phyloP scores from a whole-genome alignment of 2,797 vertebrate species.

The Xiphophorus birchmanni region DNA sequence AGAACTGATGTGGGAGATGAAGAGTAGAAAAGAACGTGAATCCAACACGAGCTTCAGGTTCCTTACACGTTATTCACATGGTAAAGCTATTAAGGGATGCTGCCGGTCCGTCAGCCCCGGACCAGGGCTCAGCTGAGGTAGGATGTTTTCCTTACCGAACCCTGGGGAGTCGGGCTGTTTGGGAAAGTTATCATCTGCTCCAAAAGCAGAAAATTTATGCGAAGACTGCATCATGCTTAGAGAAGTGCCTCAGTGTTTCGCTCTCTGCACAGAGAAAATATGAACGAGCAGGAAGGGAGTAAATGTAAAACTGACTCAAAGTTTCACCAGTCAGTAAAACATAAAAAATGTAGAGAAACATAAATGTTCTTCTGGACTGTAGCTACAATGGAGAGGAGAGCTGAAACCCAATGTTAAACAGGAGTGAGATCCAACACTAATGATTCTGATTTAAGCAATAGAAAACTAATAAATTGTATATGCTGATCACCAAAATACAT shows the following conservation, averaged over 20 bases:
- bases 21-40: conserved; percentile 24
- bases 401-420: neutral
- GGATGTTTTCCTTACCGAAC: conserved; percentile 35
- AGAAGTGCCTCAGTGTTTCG: conserved; percentile 11
- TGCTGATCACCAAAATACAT: neutral
- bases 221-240: conserved; percentile 3
- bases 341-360: neutral
- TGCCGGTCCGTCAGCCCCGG: conserved; percentile 31
- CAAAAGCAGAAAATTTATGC: conserved; percentile 7
- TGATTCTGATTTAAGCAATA: neutral
- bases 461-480: neutral
- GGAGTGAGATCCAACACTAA: neutral
- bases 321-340: neutral
- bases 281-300: neutral
- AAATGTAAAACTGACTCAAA: neutral
- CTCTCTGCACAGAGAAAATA: neutral
- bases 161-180: conserved; percentile 45
- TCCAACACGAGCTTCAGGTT: conserved; percentile 29
- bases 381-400: neutral
- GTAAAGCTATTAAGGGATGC: conserved; percentile 66
- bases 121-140: conserved; percentile 36
- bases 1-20: conserved; percentile 28
- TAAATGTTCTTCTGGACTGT: neutral
- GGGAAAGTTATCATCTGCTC: conserved; percentile 60
- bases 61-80: conserved; percentile 49